These are phyloP conservation scores for Bombylius discolor DNA, from an alignment of 2,888 invertebrate species.

Conservation along the genomic window DNA sequence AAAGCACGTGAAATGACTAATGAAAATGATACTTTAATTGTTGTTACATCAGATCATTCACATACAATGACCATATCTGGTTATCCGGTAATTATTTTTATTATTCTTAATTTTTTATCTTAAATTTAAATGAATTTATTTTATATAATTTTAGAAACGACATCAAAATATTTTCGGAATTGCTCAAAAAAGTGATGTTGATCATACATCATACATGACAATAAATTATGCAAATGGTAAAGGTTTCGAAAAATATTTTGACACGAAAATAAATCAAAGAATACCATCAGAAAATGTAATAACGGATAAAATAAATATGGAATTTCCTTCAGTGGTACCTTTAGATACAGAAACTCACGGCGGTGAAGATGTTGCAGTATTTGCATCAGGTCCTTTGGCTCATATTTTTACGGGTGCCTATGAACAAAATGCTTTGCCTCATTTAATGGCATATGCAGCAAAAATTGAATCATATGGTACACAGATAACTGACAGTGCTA, in stretches of 20 bases:
- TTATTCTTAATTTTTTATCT: background rate
- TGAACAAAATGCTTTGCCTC: slow-evolving; percentile 67
- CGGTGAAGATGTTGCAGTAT: slow-evolving; percentile 67
- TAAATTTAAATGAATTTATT: background rate
- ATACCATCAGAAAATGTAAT: background rate
- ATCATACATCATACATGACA: slow-evolving; percentile 49
- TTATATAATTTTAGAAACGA: slow-evolving; percentile 19
- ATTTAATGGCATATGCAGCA: slow-evolving; percentile 58
- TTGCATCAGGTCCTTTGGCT: slow-evolving; percentile 58
- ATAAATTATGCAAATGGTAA: slow-evolving; percentile 65
- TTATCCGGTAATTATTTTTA: slow-evolving; percentile 39
- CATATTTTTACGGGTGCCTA: slow-evolving; percentile 68
- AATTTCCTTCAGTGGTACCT: too few relatives aligned
- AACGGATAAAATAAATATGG: background rate
- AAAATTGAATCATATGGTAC: slow-evolving; percentile 44
- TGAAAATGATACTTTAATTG: slow-evolving; percentile 57
- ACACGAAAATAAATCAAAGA: background rate
- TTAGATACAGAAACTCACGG: slow-evolving; percentile 51
- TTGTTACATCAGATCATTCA: slow-evolving; percentile 75
- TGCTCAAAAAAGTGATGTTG: slow-evolving; percentile 37
- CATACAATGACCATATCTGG: slow-evolving; percentile 64
- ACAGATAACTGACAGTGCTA: too few relatives aligned
- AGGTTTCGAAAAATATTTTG: slow-evolving; percentile 39
- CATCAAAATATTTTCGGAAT: slow-evolving; percentile 24
- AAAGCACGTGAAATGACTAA: slow-evolving; percentile 47